Base-by-base conservation (phyloP, 1,140 invertebrate genomes). In the Holcopasites calliopsidis region DNA sequence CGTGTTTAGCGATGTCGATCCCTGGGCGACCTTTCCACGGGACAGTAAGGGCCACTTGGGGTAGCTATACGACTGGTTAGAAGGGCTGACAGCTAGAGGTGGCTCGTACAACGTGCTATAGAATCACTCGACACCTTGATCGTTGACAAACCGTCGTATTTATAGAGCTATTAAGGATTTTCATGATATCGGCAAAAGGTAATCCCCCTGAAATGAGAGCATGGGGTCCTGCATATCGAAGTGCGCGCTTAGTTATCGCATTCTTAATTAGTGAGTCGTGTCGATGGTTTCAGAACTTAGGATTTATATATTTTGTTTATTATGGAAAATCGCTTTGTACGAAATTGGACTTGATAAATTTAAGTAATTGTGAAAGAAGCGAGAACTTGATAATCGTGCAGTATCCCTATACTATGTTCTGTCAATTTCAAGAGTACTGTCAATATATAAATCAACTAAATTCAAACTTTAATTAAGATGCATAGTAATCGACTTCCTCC, bases 1-100 rank as follows among this genome's bases (percentile, higher is more conserved):
- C 76, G 76, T 85, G 86, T 88, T 89, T 87, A 88, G 81, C 84
- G 83, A 76, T 80, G 77, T 74, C 80, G 80, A 82, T 88, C 85
- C 84, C 86, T 42, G 68, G 58, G 62, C 77, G 86, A 79, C 79
- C 81, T 78, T 86, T 87, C 80, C 72, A 65, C 40, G 57, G 77
- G 80, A 80, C 80, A 74, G 74, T 85, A 85, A 87, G 77, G 81
- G 76, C 73, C 62, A 79, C 76, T 79, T 82, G 76, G 80, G 76
- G 81, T 49, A n/a, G 77, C 62, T 47, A 79, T 82, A 83, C 78
- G 83, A 66, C 74, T 77, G 55, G 74, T 81, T 78, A 74, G 26
- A 47, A 47, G 69, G 42, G 50, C 50, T 65, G 28, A 73, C 65
- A 75, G 72, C 62, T 76, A 75, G 71, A 82, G 74, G 68, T 65